A percentile compares a stretch with the other conserved stretches of the same genome.
Conservation (phyloP, 2,888 invertebrate species). For the Heliconius sara region DNA sequence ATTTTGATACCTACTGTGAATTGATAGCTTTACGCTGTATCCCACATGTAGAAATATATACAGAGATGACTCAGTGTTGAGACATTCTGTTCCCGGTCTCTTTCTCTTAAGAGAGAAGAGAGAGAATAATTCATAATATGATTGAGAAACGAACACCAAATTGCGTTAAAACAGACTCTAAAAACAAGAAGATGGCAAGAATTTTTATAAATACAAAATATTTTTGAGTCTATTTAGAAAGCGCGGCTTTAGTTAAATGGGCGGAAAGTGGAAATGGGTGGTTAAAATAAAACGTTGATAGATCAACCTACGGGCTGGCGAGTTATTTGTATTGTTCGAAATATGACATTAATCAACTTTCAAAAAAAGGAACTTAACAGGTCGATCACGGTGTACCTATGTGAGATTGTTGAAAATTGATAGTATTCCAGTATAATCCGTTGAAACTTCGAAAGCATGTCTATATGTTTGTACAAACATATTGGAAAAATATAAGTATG, state of each 20-base stretch:
- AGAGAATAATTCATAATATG: too few relatives aligned
- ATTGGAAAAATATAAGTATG: too few relatives aligned
- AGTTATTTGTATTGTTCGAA: background rate
- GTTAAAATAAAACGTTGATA: constrained; percentile 2
- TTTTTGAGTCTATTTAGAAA: constrained; percentile 5
- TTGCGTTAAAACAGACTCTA: background rate
- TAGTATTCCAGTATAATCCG: too few relatives aligned
- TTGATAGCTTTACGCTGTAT: background rate
- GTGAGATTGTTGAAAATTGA: too few relatives aligned
- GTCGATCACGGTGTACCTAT: too few relatives aligned
- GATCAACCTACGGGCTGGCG: background rate
- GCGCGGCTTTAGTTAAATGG: constrained; percentile 13
- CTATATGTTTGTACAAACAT: too few relatives aligned
- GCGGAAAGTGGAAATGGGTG: constrained; percentile 5
- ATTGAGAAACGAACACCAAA: background rate
- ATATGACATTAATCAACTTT: too few relatives aligned
- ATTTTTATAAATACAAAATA: constrained; percentile 4
- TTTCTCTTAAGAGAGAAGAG: too few relatives aligned
- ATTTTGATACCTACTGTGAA: background rate
- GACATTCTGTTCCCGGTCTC: too few relatives aligned
- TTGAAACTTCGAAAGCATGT: too few relatives aligned
- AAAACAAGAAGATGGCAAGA: background rate
- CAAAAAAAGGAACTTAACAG: too few relatives aligned
- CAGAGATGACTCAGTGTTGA: too few relatives aligned
- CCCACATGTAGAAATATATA: background rate